phyloP scores from a whole-genome alignment of 53 echinoderm and acorn worm genomes.

The Temnopleurus reevesii region DNA sequence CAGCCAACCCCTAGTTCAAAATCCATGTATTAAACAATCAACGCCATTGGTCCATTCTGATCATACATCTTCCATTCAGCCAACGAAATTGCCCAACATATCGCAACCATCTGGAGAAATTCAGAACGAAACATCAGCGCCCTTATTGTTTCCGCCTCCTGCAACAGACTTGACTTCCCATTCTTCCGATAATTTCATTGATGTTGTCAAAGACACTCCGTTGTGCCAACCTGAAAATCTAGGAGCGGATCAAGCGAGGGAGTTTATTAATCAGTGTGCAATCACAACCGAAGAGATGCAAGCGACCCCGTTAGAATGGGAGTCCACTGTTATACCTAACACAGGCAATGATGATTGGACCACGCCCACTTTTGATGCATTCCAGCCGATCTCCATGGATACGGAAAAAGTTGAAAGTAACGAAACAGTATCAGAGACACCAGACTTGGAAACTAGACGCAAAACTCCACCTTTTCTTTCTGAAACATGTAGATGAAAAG shows the following conservation, averaged over 20 bases:
- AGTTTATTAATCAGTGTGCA: background rate
- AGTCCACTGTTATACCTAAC: background rate
- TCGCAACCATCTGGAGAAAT: background rate
- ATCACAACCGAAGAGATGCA: background rate
- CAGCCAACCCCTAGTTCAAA: background rate
- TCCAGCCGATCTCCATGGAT: background rate
- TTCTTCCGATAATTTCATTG: background rate
- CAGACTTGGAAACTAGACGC: background rate
- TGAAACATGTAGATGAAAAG: background rate
- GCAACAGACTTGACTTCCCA: background rate
- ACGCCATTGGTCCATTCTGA: background rate
- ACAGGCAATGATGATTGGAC: background rate
- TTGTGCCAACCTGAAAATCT: background rate
- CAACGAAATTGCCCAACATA: constrained; percentile 24
- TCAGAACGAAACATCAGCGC: background rate
- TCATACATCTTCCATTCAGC: constrained; percentile 7
- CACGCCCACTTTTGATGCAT: constrained; percentile 27
- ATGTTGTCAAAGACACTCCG: background rate
- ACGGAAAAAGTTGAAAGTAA: background rate
- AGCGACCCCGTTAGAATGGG: background rate
- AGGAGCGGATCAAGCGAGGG: background rate
- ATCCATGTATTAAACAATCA: background rate
- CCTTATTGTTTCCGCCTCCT: background rate
- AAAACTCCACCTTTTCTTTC: constrained; percentile 13
- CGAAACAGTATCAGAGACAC: background rate